Evolutionary conservation across 2,797 vertebrate genomes (phyloP), one percentile per base, ranked within the genome.

Genomic region (Hemibagrus guttatus): DNA sequence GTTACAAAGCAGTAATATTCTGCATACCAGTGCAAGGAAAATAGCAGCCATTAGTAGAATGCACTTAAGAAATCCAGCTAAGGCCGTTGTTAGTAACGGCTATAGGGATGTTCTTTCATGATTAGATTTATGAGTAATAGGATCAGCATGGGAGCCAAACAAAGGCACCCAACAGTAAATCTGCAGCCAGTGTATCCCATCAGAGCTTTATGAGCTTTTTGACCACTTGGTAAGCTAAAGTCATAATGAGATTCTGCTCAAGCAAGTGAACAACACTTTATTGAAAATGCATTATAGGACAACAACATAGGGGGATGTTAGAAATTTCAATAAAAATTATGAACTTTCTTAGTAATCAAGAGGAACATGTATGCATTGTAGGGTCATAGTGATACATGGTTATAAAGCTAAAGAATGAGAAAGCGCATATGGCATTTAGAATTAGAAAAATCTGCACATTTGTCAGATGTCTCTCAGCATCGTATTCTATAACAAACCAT

Each of bases 51-150:
- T 79, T 79, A 58, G 14, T 69, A 17, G 46, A 85, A 66, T 35
- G 23, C 39, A 64, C n/a, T 76, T 26, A 63, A 46, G 72, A 75
- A 75, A 26, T n/a, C 31, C 21, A 59, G 52, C 39, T 61, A 83
- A 56, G 56, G 21, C 46, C 69, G n/a, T 23, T 23, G 21, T 26
- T 58, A 83, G 66, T 58, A 35, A 26, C 16, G 42, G 11, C 68
- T 56, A 14, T 71, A 56, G 49, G 35, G 63, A 69, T 85, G 68
- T 85, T 68, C 31, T 79, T 80, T 80, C 23, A 78, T 78, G 13
- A 61, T 68, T 69, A 68, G 54, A 56, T 49, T 88, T 42, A 79
- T 85, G 80, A 6, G 84, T 69, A 85, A 83, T 46, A 49, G 14
- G 28, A 80, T 28, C 79, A 85, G 54, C 66, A 42, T 72, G 17